These are phyloP conservation scores for Aleiodes alternator DNA, from an alignment of 2,888 invertebrate genomes.

Conservation along the genomic window DNA sequence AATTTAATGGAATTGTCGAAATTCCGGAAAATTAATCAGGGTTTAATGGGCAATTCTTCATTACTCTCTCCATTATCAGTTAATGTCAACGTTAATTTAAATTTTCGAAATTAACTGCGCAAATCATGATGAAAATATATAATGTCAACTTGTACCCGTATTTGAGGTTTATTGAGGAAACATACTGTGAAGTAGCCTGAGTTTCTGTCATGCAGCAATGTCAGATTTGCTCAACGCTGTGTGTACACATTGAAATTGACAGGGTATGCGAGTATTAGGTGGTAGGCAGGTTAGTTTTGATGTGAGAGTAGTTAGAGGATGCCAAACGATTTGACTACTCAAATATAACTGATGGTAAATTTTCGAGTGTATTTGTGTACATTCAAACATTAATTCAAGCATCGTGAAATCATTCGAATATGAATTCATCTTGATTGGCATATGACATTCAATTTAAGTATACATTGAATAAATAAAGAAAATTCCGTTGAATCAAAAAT, in stretches of 20 bases:
- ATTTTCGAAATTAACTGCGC: not conserved
- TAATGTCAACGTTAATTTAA: no score
- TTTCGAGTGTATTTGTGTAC: not conserved
- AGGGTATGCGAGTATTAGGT: not conserved
- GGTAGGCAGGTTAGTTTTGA: not conserved
- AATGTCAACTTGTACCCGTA: not conserved
- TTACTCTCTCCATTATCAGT: no score
- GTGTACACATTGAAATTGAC: constrained; percentile 31
- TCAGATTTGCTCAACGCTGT: constrained; percentile 23
- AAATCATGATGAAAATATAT: not conserved
- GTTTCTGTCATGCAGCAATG: constrained; percentile 8
- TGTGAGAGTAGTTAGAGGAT: constrained; percentile 9
- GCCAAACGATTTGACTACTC: constrained; percentile 32
- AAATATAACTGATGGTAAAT: constrained; percentile 30
- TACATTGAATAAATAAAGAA: not conserved
- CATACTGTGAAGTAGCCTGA: not conserved
- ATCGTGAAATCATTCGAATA: not conserved
- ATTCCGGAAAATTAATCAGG: no score
- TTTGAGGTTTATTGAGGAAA: constrained; percentile 1
- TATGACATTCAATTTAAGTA: not conserved
- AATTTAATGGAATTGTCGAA: no score
- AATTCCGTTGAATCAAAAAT: not conserved
- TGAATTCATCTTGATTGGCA: not conserved
- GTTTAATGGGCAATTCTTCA: no score
- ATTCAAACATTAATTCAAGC: not conserved